Base-by-base conservation (phyloP, 2,888 invertebrate genomes). In the Xestoiulus laeticollis region DNA sequence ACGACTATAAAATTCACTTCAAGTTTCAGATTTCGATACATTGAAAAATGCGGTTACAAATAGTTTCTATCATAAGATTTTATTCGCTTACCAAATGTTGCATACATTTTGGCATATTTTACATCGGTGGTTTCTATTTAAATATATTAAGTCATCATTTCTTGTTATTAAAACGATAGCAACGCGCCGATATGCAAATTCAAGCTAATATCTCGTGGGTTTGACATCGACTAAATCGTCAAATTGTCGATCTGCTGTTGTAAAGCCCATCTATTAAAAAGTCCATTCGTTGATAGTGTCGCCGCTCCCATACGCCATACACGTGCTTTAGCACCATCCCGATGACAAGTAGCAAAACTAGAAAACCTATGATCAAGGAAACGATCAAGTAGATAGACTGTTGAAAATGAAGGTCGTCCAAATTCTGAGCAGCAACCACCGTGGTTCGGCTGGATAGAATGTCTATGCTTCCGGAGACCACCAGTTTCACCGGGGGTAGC, bases 181-280 rank as follows among this genome's bases (percentile, higher is more conserved):
- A n/a, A 59, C 59, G 59, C n/a, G n/a, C 6, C n/a, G n/a, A 59
- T 48, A 48, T 12, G 48, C 48, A 14, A 8, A 48, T 48, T 48
- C 19, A 48, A 48, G 14, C 3, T 38, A 38, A 38, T 6, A 38
- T 38, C 38, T 6, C 38, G 38, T 6, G 38, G 38, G 6, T 38
- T 38, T 38, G 38, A 3, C 48, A 8, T 16, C 2, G 48, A 48
- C 48, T 12, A 12, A 2, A n/a, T n/a, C n/a, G n/a, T 68, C 68
- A 68, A 68, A 68, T 26, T 8, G 68, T 16, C 22, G 59, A 14
- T 59, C 53, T 38, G 38, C 33, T 88, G 44, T 88, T 88, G 78
- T 97, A 97, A 95, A 97, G 96, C 90, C 96, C 97, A 92, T 97
- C 96, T 88, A 97, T 95, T 19, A 97, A 93, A 91, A 96, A 96